Base-by-base conservation (phyloP, 2,888 invertebrate genomes). In the Metacarcinus magister region DNA sequence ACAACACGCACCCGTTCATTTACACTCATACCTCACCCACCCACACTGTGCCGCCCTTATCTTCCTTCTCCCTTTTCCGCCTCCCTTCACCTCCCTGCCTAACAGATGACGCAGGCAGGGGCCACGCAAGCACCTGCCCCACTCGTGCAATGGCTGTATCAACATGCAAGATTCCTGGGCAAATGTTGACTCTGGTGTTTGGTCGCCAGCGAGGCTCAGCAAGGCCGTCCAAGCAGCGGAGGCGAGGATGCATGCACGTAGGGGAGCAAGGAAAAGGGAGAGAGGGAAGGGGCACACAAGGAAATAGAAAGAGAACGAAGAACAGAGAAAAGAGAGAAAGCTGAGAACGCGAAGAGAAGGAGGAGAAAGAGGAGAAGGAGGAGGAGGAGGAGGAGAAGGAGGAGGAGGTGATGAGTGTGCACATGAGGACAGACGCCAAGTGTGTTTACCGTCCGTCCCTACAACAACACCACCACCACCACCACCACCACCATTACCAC, bases 131-230 rank as follows among this genome's bases (percentile, higher is more conserved):
- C 87, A 87, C 87, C 87, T 87, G 87, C 32, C 87, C 87, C 87
- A 87, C 87, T 87, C 87, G 87, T 93, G 93, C 93, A 93, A 93
- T 75, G 75, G 93, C 93, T 67, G 93, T 93, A 93, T 93, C 93
- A 93, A 93, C 67, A 93, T 93, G 93, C 93, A 93, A 93, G 93
- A 93, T 93, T 93, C 93, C 75, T 43, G 93, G 75, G 67, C 75
- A 93, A 93, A 93, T 93, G 93, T 93, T 93, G 67, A 32, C 93
- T 43, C 43, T n/a, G 92, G 92, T 48, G 92, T 48, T 92, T 46
- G 48, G 48, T 39, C 39, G 13, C 87, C 87, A 87, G 87, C 28
- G 92, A 54, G 60, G 54, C 67, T 43, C 75, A 39, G 93, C 48
- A 48, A 67, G 93, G 60, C 67, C 43, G 39, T 5, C 32, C 16